Conservation (phyloP, 2,888 invertebrate genomes). For the Athrips mouffetella region DNA sequence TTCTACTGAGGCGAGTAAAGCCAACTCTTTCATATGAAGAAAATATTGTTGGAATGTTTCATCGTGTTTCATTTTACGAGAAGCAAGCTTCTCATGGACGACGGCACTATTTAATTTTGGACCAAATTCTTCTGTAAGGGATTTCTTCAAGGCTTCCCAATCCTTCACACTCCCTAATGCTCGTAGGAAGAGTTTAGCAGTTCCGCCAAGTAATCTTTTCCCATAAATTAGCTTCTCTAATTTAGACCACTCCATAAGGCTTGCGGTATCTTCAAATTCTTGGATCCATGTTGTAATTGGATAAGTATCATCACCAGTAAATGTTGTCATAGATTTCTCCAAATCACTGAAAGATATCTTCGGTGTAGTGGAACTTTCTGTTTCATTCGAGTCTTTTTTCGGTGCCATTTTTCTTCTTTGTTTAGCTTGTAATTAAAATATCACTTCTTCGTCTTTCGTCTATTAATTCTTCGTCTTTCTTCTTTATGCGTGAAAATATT, state of each 20-base stretch:
- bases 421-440: not conserved
- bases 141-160: constrained; percentile 11
- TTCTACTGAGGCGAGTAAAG: constrained; percentile 38
- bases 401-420: constrained; percentile 15
- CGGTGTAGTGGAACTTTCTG: not conserved
- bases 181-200: constrained; percentile 18
- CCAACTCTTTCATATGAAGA: constrained; percentile 44
- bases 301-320: constrained; percentile 20
- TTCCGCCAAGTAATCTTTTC: constrained; percentile 16
- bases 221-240: constrained; percentile 18
- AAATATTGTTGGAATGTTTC: constrained; percentile 46
- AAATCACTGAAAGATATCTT: constrained; percentile 10
- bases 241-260: constrained; percentile 15
- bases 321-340: constrained; percentile 19
- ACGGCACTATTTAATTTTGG: constrained; percentile 13
- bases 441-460: too few species aligned
- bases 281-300: constrained; percentile 10
- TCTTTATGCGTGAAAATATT: not conserved
- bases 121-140: constrained; percentile 18
- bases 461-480: not conserved
- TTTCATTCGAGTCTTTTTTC: constrained; percentile 18
- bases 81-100: constrained; percentile 2
- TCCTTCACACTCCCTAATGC: constrained; percentile 5
- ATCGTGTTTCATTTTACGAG: constrained; percentile 29
- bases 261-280: constrained; percentile 17